Evolutionary conservation across 2,113 vertebrate genomes (phyloP).

Genomic region (Plecturocebus donacophilus): DNA sequence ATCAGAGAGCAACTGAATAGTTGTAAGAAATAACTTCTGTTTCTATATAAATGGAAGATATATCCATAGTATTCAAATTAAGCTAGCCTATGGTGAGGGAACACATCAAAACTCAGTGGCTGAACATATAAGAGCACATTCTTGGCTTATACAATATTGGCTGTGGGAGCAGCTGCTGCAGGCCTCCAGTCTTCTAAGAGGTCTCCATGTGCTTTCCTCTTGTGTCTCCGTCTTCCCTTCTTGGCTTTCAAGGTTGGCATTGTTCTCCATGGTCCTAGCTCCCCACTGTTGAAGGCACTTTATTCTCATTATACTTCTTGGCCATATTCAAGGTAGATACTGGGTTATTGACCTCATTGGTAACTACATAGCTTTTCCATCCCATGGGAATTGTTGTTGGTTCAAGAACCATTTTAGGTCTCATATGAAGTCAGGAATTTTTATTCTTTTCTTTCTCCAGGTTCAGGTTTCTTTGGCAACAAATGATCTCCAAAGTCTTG

Average conservation of each 20-base stretch:
- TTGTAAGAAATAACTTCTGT: neutral
- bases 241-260: neutral
- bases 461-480: neutral
- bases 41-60: neutral
- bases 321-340: neutral
- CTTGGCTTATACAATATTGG: neutral
- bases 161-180: neutral
- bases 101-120: neutral
- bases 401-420: neutral
- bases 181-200: neutral
- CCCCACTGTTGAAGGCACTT: neutral
- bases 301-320: neutral
- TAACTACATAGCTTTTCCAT: neutral
- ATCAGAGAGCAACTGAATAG: neutral
- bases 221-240: neutral
- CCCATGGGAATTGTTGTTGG: neutral
- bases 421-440: neutral
- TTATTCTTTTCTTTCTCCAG: neutral
- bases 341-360: neutral
- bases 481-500: neutral
- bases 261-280: neutral
- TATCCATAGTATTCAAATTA: neutral
- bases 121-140: neutral
- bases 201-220: neutral
- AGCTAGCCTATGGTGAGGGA: neutral